These are phyloP conservation scores for Drosophila anomalata DNA, from an alignment of 2,888 invertebrate species.

Conservation along the genomic window DNA sequence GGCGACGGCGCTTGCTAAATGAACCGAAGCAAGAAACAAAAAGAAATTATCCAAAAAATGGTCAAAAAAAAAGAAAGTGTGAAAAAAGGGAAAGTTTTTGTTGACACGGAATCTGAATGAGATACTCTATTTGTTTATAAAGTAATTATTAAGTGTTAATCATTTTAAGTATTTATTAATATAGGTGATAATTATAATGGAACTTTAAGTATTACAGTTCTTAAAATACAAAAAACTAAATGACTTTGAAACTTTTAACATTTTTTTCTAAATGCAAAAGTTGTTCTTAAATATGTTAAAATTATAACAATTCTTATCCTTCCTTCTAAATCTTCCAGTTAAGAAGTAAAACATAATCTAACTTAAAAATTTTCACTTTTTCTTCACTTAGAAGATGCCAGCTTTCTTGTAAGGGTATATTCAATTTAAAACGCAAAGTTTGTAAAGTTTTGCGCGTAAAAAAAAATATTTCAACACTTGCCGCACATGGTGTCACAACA, in stretches of 20 bases:
- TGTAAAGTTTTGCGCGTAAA: conserved; percentile 74
- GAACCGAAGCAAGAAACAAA: conserved; percentile 61
- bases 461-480: conserved; percentile 77
- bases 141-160: too few species aligned
- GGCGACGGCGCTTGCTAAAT: conserved; percentile 67
- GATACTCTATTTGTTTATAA: conserved; percentile 16
- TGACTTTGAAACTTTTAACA: too few species aligned
- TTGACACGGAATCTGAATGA: conserved; percentile 22
- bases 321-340: too few species aligned
- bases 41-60: conserved; percentile 65
- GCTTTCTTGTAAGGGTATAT: conserved; percentile 18
- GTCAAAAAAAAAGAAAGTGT: conserved; percentile 30
- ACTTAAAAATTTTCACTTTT: not conserved
- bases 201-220: too few species aligned
- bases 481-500: conserved; percentile 78
- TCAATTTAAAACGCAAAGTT: conserved; percentile 65
- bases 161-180: too few species aligned
- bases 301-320: too few species aligned
- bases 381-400: not conserved
- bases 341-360: too few species aligned
- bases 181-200: too few species aligned
- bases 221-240: too few species aligned
- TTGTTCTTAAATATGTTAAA: too few species aligned
- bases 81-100: conserved; percentile 18
- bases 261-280: too few species aligned